Evolutionary conservation across 2,888 invertebrate species (phyloP).

Genomic region (Meghimatium bilineatum): DNA sequence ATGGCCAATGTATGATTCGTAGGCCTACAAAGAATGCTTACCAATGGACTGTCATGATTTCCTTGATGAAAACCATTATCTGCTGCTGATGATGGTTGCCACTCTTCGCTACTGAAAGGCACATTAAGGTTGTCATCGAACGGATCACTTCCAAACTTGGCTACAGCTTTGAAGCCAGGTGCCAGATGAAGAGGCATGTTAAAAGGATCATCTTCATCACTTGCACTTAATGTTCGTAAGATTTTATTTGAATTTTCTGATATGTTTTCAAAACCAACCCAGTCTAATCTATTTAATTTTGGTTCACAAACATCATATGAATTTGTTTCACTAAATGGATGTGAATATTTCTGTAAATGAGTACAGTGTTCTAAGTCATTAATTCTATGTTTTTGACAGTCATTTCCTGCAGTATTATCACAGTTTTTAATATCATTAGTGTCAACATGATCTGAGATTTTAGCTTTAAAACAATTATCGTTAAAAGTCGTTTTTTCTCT

Average conservation of each 20-base stretch:
- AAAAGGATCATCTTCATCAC: constrained; percentile 34
- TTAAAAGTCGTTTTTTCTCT: background rate
- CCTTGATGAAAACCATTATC: background rate
- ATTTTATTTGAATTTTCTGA: background rate
- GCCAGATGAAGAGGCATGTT: constrained; percentile 38
- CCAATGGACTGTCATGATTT: background rate
- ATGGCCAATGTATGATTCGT: background rate
- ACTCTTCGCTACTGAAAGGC: no score
- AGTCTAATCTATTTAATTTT: background rate
- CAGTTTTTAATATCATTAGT: background rate
- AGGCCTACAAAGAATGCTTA: constrained; percentile 8
- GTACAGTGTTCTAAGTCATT: background rate
- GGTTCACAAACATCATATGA: background rate
- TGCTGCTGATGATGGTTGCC: constrained; percentile 37
- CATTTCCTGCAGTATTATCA: background rate
- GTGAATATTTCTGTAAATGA: background rate
- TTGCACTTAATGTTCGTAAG: background rate
- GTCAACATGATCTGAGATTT: background rate
- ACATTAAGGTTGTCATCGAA: constrained; percentile 38
- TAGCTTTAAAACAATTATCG: background rate
- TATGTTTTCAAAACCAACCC: constrained; percentile 25
- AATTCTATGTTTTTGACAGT: background rate
- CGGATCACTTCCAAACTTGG: constrained; percentile 48
- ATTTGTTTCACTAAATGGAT: background rate
- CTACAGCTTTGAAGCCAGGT: constrained; percentile 46